phyloP scores from a whole-genome alignment of 2,113 vertebrate genomes.

The Panthera leo region DNA sequence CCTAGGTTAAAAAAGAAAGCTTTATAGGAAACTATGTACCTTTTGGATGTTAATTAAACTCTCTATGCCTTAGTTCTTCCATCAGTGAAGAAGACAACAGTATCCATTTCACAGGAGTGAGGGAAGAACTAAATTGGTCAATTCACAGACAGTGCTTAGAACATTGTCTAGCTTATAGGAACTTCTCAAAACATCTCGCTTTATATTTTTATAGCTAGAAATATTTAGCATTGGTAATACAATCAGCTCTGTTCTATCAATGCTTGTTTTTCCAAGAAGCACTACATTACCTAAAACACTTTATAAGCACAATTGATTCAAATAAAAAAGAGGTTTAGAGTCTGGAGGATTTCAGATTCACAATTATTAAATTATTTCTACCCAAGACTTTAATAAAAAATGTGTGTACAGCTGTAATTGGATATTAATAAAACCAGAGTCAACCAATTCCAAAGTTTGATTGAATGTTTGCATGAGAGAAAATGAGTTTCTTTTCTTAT shows the following conservation, averaged over 20 bases:
- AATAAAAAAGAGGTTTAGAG: not conserved
- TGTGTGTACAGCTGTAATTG: not conserved
- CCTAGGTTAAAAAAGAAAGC: not conserved
- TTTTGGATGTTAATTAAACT: not conserved
- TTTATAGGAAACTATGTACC: not conserved
- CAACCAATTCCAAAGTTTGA: not conserved
- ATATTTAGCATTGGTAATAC: not conserved
- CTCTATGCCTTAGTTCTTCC: not conserved
- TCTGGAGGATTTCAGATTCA: not conserved
- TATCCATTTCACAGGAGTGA: not conserved
- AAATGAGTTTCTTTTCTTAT: not conserved
- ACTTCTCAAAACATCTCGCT: not conserved
- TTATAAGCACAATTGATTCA: not conserved
- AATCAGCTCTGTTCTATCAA: not conserved
- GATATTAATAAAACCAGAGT: not conserved
- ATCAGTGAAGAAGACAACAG: not conserved
- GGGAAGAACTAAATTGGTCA: not conserved
- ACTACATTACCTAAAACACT: not conserved
- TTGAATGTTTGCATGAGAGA: not conserved
- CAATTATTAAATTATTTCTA: not conserved
- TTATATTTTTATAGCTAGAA: not conserved
- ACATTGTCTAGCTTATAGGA: not conserved
- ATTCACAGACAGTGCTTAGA: not conserved
- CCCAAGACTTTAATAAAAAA: slow-evolving; percentile 8
- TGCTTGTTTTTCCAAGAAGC: not conserved